Evolutionary conservation across 1,140 invertebrate species (phyloP).

Genomic region (Conopomorpha cramerella): DNA sequence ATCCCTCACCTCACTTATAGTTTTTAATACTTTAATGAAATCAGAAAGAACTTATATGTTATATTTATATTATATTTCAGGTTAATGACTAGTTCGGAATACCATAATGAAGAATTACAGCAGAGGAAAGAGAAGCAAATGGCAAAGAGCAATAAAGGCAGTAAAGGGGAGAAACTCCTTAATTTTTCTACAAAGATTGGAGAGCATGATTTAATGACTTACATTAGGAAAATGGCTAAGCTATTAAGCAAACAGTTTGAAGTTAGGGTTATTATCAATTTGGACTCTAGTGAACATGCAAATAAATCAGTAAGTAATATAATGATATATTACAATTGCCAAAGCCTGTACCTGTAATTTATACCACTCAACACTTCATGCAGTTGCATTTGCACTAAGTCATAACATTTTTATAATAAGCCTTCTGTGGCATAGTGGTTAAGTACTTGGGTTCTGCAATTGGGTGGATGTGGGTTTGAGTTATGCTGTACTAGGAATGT

Average conservation of each 20-base stretch:
- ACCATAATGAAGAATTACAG: slow-evolving; percentile 43
- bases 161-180: slow-evolving; percentile 65
- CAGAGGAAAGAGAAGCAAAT: slow-evolving; percentile 40
- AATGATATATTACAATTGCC: no score
- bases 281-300: no score
- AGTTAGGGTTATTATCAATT: slow-evolving; percentile 64
- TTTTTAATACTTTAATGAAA: slow-evolving; percentile 30
- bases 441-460: no score
- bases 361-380: no score
- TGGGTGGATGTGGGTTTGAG: no score
- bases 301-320: no score
- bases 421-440: no score
- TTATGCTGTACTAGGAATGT: no score
- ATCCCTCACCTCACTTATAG: slow-evolving; percentile 8
- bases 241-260: slow-evolving; percentile 66
- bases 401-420: no score
- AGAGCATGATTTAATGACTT: slow-evolving; percentile 66
- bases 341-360: no score
- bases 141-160: slow-evolving; percentile 22
- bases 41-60: slow-evolving; percentile 3
- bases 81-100: slow-evolving; percentile 46
- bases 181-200: slow-evolving; percentile 64
- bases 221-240: slow-evolving; percentile 66
- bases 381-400: no score
- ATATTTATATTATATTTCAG: slow-evolving; percentile 23